A percentile compares a stretch with the other conserved stretches of the same genome.
phyloP scores from a whole-genome alignment of 2,113 vertebrate species.

The Oenanthe melanoleuca region DNA sequence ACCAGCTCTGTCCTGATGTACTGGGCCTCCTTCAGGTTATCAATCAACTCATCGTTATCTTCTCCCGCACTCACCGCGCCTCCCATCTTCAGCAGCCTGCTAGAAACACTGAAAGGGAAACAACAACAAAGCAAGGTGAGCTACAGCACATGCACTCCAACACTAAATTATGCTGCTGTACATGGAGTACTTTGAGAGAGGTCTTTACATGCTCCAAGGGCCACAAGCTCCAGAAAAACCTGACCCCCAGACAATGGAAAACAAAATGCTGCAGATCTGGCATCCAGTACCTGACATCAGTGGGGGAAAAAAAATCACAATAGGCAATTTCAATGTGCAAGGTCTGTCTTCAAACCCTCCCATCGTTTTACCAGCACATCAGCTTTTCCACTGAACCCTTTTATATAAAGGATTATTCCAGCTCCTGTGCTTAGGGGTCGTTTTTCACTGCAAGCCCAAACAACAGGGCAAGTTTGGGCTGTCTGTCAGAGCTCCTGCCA shows the following conservation, averaged over 20 bases:
- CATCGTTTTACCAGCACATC: neutral
- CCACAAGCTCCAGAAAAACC: neutral
- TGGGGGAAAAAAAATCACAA: neutral
- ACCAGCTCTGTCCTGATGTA: slow-evolving; percentile 95
- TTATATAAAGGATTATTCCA: slow-evolving; percentile 37
- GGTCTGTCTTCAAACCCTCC: neutral
- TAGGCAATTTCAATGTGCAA: neutral
- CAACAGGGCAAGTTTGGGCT: neutral
- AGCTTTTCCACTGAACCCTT: slow-evolving; percentile 24
- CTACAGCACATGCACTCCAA: neutral
- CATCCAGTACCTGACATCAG: neutral
- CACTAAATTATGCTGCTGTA: neutral
- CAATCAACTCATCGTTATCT: slow-evolving; percentile 96
- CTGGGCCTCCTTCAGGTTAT: slow-evolving; percentile 95
- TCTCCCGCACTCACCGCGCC: slow-evolving; percentile 96
- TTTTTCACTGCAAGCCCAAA: neutral
- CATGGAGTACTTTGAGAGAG: neutral
- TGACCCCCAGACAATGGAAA: neutral
- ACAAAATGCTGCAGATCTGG: neutral
- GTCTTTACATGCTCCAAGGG: neutral
- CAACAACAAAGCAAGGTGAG: neutral
- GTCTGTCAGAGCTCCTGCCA: neutral
- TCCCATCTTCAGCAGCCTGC: slow-evolving; percentile 81
- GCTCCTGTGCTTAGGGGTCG: neutral
- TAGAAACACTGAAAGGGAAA: neutral